Base-by-base conservation (phyloP, 1,140 invertebrate genomes). In the Whitmania pigra region DNA sequence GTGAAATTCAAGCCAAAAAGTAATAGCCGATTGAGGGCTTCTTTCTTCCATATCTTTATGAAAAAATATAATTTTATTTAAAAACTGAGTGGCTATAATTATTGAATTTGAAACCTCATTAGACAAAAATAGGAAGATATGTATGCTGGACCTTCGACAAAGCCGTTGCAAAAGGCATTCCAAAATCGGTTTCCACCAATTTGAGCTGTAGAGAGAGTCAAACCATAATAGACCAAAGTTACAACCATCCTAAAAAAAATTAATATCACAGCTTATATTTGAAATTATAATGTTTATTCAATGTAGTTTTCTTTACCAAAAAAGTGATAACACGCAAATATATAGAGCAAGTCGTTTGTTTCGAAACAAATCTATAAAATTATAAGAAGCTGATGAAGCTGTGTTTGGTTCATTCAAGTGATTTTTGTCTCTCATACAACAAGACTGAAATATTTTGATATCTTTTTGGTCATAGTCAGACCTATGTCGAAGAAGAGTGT, bases 91-190 rank as follows among this genome's bases (percentile, higher is more conserved):
- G 1, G 15, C 43, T 49, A 49, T 15, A 63, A 63, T 63, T n/a
- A n/a, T 13, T 63, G 11, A 25, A 63, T 63, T 63, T n/a, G 2
- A 63, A 1, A 63, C 57, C 29, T 63, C 22, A 13, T 31, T 3
- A 63, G 57, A 25, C 22, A 22, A 63, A 63, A 63, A 63, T 63
- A 63, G 22, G 57, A 13, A n/a, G 13, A 15, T 31, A 63, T 82
- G 77, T 90, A 91, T 4, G 87, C 88, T 0, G 89, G 88, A 74
- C 90, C 84, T 82, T 93, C 90, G 1, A 92, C 89, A 20, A 86
- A 80, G 3, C 89, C 90, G 43, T 76, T 76, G 57, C 80, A 77
- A 72, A 79, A 80, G 68, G 79, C 78, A 66, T 78, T 81, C 13
- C 79, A 54, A 73, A 84, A 83, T 73, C 79, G 77, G 76, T 78